These are phyloP conservation scores for Pherbina coryleti DNA, from an alignment of 2,888 invertebrate genomes.

Conservation along the genomic window DNA sequence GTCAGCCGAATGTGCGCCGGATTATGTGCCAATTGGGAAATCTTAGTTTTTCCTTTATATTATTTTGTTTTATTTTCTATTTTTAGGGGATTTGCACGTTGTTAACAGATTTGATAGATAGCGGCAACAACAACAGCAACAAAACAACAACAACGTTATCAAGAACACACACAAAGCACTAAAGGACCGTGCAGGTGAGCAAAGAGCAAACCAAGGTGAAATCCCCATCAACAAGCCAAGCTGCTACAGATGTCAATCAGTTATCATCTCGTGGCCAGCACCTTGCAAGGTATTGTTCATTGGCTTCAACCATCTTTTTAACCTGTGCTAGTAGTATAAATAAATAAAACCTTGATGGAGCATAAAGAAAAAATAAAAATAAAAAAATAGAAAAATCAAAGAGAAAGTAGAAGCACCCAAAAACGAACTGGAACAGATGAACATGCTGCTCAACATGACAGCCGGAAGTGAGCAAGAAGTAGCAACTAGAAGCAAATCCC, in stretches of 20 bases:
- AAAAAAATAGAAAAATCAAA: neutral
- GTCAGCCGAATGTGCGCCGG: neutral
- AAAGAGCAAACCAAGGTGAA: neutral
- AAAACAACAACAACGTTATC: too few species aligned
- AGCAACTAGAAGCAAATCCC: slow-evolving; percentile 20
- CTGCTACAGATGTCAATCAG: slow-evolving; percentile 35
- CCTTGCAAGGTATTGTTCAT: neutral
- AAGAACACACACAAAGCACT: neutral
- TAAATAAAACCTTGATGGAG: slow-evolving; percentile 36
- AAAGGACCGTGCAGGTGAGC: slow-evolving; percentile 7
- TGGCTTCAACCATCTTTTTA: neutral
- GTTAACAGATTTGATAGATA: slow-evolving; percentile 31
- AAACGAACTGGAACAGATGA: slow-evolving; percentile 28
- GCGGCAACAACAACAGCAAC: neutral
- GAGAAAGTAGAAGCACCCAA: neutral
- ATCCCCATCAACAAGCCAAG: neutral
- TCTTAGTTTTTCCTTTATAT: slow-evolving; percentile 25
- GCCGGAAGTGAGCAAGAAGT: slow-evolving; percentile 21
- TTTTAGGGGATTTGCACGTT: slow-evolving; percentile 33
- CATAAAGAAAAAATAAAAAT: neutral
- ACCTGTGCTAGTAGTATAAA: slow-evolving; percentile 13
- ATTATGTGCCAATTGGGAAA: slow-evolving; percentile 41
- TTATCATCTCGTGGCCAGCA: neutral
- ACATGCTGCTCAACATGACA: slow-evolving; percentile 33
- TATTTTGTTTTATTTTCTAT: slow-evolving; percentile 7